Evolutionary conservation across 2,888 invertebrate species (phyloP), one percentile per base, ranked within the genome.

Genomic region (Cataglyphis albicans): DNA sequence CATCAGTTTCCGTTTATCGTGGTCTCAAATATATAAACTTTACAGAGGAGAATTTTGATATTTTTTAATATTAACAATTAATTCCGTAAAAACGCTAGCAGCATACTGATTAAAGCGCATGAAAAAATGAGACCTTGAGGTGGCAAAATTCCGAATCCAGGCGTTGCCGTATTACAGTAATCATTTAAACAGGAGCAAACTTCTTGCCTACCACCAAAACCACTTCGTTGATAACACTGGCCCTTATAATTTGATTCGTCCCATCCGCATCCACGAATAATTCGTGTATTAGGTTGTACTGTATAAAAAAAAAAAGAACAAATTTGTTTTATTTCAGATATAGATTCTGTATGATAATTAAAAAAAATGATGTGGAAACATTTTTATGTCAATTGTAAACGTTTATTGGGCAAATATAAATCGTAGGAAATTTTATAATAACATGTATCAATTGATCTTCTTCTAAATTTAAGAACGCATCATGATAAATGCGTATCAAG

Each of bases 151-250:
- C 44, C 76, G 72, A 87, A 83, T 74, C 88, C 89, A 61, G 93
- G 90, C 64, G 90, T 92, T 76, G 92, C 92, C 6, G 90, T 86
- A 95, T 98, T 98, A 95, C 98, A 98, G 88, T 96, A 96, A 92
- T 98, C 97, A 76, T 96, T 96, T 81, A 96, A 95, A 92, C 98
- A 98, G 75, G 98, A 97, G 95, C 98, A 98, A 32, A 98, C 98
- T 94, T 98, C 97, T 94, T 98, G 98, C 90, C 98, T 96, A 18
- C 98, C 98, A 10, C 98, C 98, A 92, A 98, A 98, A 38, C 98
- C 98, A 75, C 98, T 97, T 88, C 98, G 96, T 92, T 97, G 97
- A 95, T 98, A 98, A 94, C 98, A 98, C 78, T 96, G 96, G 84
- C 97, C 96, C 94, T 96, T 96, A 93, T 97, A 97, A 91, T 94